These are phyloP conservation scores for Entomobrya proxima DNA, from an alignment of 2,888 invertebrate genomes.

Conservation along the genomic window DNA sequence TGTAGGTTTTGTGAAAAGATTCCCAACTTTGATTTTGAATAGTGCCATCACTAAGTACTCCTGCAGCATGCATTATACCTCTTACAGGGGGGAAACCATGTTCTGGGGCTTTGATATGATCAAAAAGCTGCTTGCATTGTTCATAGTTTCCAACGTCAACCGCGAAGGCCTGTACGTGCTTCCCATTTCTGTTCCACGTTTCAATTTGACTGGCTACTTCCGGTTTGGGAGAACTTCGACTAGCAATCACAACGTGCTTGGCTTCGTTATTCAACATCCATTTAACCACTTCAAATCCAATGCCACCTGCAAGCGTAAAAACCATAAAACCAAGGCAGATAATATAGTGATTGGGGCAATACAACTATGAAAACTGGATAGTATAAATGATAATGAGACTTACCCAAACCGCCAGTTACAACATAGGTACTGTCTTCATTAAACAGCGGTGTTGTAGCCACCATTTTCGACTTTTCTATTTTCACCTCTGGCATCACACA, in stretches of 20 bases:
- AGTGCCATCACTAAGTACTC: conserved; percentile 34
- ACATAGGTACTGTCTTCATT: conserved; percentile 50
- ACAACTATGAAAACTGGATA: neutral
- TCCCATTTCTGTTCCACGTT: neutral
- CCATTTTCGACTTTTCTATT: neutral
- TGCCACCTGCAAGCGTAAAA: conserved; percentile 45
- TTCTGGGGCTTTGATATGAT: neutral
- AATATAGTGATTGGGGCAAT: too few relatives aligned
- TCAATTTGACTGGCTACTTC: conserved; percentile 20
- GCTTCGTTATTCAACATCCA: conserved; percentile 65
- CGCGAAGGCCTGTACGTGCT: conserved; percentile 11
- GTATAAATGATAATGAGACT: neutral
- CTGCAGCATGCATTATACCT: conserved; percentile 60
- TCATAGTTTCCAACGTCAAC: conserved; percentile 45
- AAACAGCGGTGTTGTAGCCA: conserved; percentile 12
- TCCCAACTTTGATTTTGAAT: conserved; percentile 44
- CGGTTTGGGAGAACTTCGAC: conserved; percentile 40
- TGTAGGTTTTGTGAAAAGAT: conserved; percentile 10
- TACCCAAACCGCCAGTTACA: conserved; percentile 54
- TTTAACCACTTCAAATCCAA: conserved; percentile 60
- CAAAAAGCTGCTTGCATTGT: conserved; percentile 27
- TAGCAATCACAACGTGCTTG: conserved; percentile 49
- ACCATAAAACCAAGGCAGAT: too few relatives aligned
- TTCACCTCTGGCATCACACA: too few relatives aligned
- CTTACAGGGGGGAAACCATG: conserved; percentile 33